Evolutionary conservation across 1,140 invertebrate genomes (phyloP), one percentile per base, ranked within the genome.

Genomic region (Ceratina australensis): DNA sequence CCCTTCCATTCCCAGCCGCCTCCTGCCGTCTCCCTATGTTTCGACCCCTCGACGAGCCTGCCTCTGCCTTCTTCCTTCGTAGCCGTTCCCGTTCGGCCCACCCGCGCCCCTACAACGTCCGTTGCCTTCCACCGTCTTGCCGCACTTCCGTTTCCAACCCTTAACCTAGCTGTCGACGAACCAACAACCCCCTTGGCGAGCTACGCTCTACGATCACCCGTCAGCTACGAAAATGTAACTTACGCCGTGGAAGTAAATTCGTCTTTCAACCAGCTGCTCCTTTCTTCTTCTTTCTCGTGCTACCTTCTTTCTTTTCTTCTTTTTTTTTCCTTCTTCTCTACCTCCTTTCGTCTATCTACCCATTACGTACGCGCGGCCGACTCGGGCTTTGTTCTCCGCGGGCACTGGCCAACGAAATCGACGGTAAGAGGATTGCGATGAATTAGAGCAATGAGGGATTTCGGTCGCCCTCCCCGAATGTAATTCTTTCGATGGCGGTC

Each of bases 131-230:
- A 78, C 72, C 79, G 84, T 87, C 87, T 87, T 88, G 76, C 87
- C 84, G 86, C 86, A 87, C 86, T 88, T 87, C 87, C 87, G 87
- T 81, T 87, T 84, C 72, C 85, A 83, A 88, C 83, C 86, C 86
- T 87, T 87, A 87, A 87, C 86, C 81, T 82, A 84, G 79, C 79
- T 81, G 76, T 86, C 82, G 71, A 78, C 77, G 80, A 78, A 85
- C 84, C 86, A 87, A 86, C 84, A 82, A 81, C 78, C 81, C 78
- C 83, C 79, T 72, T 60, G 74, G 82, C 83, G 85, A 77, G 81
- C 78, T 74, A 80, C 82, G 80, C 61, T 79, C 52, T 79, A 85
- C 77, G 72, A 82, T 80, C 82, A 72, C 66, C 71, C 61, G 57
- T 66, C 71, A 54, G 68, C 68, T 79, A 76, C 81, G 81, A 84